Conservation (phyloP, 2,888 invertebrate genomes). For the Conchocele bisecta region DNA sequence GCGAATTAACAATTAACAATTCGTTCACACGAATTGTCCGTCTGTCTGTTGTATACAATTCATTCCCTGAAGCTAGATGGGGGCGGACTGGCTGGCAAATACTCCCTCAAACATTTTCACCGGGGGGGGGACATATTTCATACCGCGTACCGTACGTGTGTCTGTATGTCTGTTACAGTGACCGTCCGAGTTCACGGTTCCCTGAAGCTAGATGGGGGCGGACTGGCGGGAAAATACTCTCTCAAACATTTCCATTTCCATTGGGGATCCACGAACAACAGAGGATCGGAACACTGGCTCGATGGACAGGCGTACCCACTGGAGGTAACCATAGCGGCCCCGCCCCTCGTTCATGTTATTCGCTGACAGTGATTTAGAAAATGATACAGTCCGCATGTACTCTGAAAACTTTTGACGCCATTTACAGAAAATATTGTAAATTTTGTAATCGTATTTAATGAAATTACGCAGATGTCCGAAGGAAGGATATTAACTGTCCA, state of each 20-base stretch:
- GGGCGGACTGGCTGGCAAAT: slow-evolving; percentile 48
- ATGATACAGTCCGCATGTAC: too few relatives aligned
- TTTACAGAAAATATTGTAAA: too few relatives aligned
- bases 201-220: slow-evolving; percentile 51
- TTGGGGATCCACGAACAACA: slow-evolving; percentile 64
- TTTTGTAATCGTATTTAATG: too few relatives aligned
- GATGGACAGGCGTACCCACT: slow-evolving; percentile 66
- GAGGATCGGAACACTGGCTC: slow-evolving; percentile 69
- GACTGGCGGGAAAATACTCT: slow-evolving; percentile 43
- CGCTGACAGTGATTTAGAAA: too few relatives aligned
- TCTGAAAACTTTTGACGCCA: too few relatives aligned
- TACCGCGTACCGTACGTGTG: background rate
- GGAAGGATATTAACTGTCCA: too few relatives aligned
- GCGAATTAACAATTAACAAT: too few relatives aligned
- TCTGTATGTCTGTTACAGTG: slow-evolving; percentile 30
- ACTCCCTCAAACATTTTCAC: slow-evolving; percentile 60
- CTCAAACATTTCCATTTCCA: slow-evolving; percentile 68
- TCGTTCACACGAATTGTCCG: too few relatives aligned
- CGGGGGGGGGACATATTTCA: background rate
- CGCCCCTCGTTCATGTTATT: too few relatives aligned
- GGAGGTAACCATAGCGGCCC: too few relatives aligned
- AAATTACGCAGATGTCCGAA: too few relatives aligned
- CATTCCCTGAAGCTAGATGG: slow-evolving; percentile 41
- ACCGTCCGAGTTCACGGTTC: slow-evolving; percentile 52
- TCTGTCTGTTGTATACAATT: background rate